Evolutionary conservation across 2,797 vertebrate species (phyloP), one percentile per base, ranked within the genome.

Genomic region (Alectoris magna): DNA sequence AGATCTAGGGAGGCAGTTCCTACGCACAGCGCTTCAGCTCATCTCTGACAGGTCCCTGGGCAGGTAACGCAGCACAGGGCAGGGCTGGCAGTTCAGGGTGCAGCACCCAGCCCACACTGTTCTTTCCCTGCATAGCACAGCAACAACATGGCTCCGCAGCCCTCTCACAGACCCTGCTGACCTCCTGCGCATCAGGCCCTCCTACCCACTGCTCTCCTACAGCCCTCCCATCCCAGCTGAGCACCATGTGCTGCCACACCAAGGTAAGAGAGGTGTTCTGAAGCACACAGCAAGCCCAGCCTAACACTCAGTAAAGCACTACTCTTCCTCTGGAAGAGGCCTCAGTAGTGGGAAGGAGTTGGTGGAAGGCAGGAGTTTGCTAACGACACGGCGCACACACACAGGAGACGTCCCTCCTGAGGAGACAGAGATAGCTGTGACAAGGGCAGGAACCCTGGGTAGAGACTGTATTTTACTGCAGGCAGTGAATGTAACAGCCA

Each of bases 351-450:
- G 36, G 55, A 67, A 43, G 3, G 13, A 59, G 26, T 21, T 29
- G 39, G 39, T 55, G 29, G 39, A 89, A 71, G 36, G 63, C 36
- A 78, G 49, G 14, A 80, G 10, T 6, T 18, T 64, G 36, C 39
- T 72, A 56, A 39, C 26, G 72, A 21, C 38, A 72, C 6, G 14
- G 49, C 0, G 0, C 29, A 44, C 6, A 18, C 9, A 22, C 19
- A 5, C 13, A 84, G 51, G 15, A 51, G 16, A 31, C 27, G 6
- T n/a, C 34, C 29, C 16, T 26, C 4, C 9, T 51, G 7, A 79
- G 41, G 29, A 22, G 13, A 7, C 19, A 38, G 0, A 0, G 0
- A 29, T 22, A 79, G 23, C 21, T 38, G 29, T 27, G 58, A 18
- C 55, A 39, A 80, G 22, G 11, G 63, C 83, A 77, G 58, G 34